Conservation (phyloP, 2,113 vertebrate genomes). For the Tragelaphus buxtoni region DNA sequence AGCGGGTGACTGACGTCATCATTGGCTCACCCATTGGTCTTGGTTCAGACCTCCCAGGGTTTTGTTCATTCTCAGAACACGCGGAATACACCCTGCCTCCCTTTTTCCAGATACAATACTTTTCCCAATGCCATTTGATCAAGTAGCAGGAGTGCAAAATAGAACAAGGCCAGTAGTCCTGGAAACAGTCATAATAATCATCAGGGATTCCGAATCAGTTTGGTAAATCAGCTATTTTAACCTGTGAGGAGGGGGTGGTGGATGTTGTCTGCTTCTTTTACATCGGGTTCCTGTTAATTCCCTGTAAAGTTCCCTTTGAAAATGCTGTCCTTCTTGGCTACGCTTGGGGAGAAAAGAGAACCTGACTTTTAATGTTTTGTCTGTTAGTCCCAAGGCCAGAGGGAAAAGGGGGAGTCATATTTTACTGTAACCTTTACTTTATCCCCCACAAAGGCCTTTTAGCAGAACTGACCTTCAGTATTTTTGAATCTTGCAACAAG, state of each 20-base stretch:
- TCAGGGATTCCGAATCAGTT: not conserved
- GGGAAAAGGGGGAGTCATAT: not conserved
- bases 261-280: not conserved
- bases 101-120: not conserved
- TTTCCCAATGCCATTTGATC: not conserved
- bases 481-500: slow-evolving; percentile 22
- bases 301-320: slow-evolving; percentile 3
- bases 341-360: not conserved
- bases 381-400: slow-evolving; percentile 36
- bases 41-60: not conserved
- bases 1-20: not conserved
- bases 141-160: not conserved
- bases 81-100: not conserved
- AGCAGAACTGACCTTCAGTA: slow-evolving; percentile 49
- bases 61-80: not conserved
- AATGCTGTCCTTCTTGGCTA: not conserved
- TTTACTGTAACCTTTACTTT: slow-evolving; percentile 48
- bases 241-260: not conserved
- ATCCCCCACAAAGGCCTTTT: slow-evolving; percentile 44
- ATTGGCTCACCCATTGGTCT: not conserved
- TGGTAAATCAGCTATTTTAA: not conserved
- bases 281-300: not conserved
- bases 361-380: slow-evolving; percentile 14
- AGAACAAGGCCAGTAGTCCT: not conserved
- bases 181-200: not conserved